These are phyloP conservation scores for Aphidius gifuensis DNA, from an alignment of 1,140 invertebrate genomes.

Conservation along the genomic window DNA sequence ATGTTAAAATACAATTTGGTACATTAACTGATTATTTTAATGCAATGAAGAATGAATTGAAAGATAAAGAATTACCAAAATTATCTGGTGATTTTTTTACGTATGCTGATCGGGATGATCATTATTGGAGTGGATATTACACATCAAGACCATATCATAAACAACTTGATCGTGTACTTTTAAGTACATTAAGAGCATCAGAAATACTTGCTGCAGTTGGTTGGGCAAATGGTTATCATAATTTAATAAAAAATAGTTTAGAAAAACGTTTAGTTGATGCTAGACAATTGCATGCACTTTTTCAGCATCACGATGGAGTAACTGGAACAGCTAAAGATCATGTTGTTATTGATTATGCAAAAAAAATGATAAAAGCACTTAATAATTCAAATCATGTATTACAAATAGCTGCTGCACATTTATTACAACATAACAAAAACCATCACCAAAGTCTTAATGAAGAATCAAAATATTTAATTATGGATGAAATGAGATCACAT, in stretches of 20 bases:
- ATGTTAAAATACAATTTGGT: constrained; percentile 90
- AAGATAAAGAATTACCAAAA: constrained; percentile 68
- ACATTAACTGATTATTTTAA: constrained; percentile 94
- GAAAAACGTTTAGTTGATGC: constrained; percentile 67
- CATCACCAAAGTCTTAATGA: constrained; percentile 29
- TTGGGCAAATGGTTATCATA: constrained; percentile 49
- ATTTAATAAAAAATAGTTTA: constrained; percentile 54
- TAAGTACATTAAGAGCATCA: constrained; percentile 68
- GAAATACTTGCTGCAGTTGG: constrained; percentile 81
- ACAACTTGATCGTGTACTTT: constrained; percentile 84
- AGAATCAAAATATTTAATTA: constrained; percentile 40
- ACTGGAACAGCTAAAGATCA: constrained; percentile 90
- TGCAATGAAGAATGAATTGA: constrained; percentile 65
- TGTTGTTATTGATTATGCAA: constrained; percentile 90
- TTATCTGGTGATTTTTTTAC: constrained; percentile 97
- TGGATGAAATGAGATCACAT: constrained; percentile 47
- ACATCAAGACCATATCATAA: constrained; percentile 96
- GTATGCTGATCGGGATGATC: constrained; percentile 93
- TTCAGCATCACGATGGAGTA: constrained; percentile 98
- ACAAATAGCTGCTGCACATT: constrained; percentile 46
- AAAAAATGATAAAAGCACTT: constrained; percentile 61
- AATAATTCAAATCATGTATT: constrained; percentile 50
- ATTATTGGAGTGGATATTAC: constrained; percentile 99
- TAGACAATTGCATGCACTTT: constrained; percentile 77
- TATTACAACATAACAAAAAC: constrained; percentile 40